Base-by-base conservation (phyloP, 2,888 invertebrate species). In the Prionchulus punctatus region DNA sequence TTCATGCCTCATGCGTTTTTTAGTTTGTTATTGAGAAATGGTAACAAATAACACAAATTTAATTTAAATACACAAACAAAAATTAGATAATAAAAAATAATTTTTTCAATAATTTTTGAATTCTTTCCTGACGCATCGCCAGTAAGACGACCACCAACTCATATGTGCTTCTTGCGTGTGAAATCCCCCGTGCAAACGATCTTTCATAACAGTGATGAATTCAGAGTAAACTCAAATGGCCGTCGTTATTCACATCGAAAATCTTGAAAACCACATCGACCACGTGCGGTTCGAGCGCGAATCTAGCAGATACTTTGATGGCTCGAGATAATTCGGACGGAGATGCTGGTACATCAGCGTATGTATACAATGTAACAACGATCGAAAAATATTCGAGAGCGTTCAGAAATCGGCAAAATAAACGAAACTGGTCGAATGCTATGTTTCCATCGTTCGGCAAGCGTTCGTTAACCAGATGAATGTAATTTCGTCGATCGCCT, bases 201-300 rank as follows among this genome's bases (percentile, higher is more conserved):
- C 94, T 76, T 90, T 91, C 94, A 98, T 96, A 66, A 96, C 92
- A 56, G 90, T 91, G 61, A 96, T 90, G 74, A 98, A 98, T 75
- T 98, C 96, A 70, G 86, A 82, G 73, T 96, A 94, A n/a, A 69
- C 88, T 89, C 62, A 96, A 79, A 66, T 88, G 80, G 0, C 92
- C 94, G 75, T 98, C 96, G 4, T 90, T 91, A 72, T 96, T 92
- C 54, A 85, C 86, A 75, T 98, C 96, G 76, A 98, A 98, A 64
- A 98, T 86, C 52, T 89, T 86, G 77, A 94, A 98, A 52, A 96
- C 90, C 0, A 92, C 91, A 62, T 85, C 81, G 30, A 96, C 89
- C 53, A 98, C 78, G 73, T 91, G 89, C 42, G 78, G 76, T 59
- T 86, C 86, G 63, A 96, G 80, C 43, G 80, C 80, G 58, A 85